Evolutionary conservation across 2,113 vertebrate genomes (phyloP).

Genomic region (Pluvianellus socialis): DNA sequence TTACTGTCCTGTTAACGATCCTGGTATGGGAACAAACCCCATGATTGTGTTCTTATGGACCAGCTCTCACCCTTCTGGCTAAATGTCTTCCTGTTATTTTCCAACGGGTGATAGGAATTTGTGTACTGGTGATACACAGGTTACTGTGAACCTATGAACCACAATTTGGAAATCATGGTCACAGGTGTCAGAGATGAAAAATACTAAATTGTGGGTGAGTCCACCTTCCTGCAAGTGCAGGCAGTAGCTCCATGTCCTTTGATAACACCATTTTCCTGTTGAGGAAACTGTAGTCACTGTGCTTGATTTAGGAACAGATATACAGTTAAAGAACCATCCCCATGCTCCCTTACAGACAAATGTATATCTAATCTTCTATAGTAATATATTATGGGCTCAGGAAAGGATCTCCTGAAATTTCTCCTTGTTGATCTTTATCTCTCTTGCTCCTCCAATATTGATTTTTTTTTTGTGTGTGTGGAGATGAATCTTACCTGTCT

Average conservation of each 20-base stretch:
- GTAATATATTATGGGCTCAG: background rate
- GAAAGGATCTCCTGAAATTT: background rate
- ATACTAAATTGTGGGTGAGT: background rate
- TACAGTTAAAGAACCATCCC: background rate
- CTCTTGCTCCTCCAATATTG: background rate
- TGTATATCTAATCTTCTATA: background rate
- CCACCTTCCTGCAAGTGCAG: background rate
- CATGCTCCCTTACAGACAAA: background rate
- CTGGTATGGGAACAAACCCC: background rate
- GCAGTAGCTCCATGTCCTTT: background rate
- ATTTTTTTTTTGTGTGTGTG: background rate
- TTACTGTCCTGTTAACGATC: background rate
- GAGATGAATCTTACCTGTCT: background rate
- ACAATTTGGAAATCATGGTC: background rate
- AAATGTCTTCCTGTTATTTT: background rate
- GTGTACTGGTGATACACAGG: rapidly evolving
- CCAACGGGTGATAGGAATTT: background rate
- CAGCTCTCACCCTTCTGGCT: background rate
- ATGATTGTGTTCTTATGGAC: background rate
- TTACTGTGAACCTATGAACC: background rate
- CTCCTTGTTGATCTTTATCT: background rate
- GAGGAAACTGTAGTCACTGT: background rate
- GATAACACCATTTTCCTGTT: background rate
- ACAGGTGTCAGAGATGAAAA: background rate
- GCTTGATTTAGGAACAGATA: background rate